Evolutionary conservation across 2,888 invertebrate genomes (phyloP), one percentile per base, ranked within the genome.

Genomic region (Drosophila anceps): DNA sequence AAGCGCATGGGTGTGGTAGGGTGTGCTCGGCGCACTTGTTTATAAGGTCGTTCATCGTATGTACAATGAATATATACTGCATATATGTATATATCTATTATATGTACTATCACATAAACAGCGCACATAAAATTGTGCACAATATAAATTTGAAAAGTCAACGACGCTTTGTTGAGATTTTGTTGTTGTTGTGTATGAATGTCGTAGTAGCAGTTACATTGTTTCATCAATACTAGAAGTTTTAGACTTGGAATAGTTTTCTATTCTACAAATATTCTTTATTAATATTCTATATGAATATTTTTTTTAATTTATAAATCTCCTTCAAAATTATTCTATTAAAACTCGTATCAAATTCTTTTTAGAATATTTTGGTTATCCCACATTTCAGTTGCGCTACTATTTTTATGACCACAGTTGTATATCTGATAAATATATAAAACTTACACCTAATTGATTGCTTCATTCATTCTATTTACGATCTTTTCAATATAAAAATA

Each of bases 1-100:
- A 65, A 48, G 18, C 27, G 68, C 41, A 53, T 70, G 59, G 53
- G 31, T n/a, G 15, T 29, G 24, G 13, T 1, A 0, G 9, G 27
- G 27, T 29, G 15, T 58, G 54, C 80, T 59, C 61, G 62, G 68
- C 74, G 68, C 74, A 74, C 79, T 81, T 77, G 81, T 88, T 85
- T 85, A 81, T 85, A 83, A 79, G 73, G 81, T 85, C 88, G 88
- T 88, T 85, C 85, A 85, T 85, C 84, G 84, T 85, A 69, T 74
- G 67, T 73, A n/a, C n/a, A n/a, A n/a, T n/a, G n/a, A n/a, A n/a
- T n/a, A 74, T 73, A 18, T 66, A 44, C 29, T 20, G 27, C 35
- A 44, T 46, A 37, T 58, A 43, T 20, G 27, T 29, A 44, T 46
- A 37, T 58, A 43, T 54, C 20, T 65, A 54, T 46, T 57, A 15